These are phyloP conservation scores for Cheirogaleus major DNA, from an alignment of 2,797 vertebrate genomes.

Conservation along the genomic window DNA sequence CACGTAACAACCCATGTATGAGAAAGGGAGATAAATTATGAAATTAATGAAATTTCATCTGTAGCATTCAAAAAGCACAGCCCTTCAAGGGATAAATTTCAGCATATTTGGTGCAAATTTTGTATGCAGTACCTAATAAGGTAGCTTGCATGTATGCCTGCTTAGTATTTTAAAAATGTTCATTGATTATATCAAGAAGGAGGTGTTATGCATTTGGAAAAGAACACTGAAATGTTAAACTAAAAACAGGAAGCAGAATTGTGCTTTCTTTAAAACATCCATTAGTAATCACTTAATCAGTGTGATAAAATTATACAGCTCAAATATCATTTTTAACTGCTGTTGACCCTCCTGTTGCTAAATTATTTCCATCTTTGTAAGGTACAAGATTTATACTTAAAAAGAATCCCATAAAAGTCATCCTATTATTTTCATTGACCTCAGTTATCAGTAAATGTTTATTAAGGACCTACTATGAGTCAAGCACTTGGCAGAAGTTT, in stretches of 20 bases:
- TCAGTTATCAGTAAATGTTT: neutral
- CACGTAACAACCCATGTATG: neutral
- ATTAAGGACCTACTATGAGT: neutral
- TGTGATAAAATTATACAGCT: neutral
- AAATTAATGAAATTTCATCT: neutral
- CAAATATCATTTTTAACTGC: neutral
- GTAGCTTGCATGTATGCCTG: neutral
- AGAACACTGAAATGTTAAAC: neutral
- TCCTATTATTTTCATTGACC: neutral
- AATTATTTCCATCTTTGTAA: slow-evolving; percentile 27
- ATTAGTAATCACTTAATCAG: neutral
- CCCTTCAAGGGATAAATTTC: neutral
- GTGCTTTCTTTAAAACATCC: neutral
- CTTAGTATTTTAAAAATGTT: neutral
- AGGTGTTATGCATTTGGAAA: neutral
- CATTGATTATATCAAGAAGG: neutral
- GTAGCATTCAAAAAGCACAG: neutral
- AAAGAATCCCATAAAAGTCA: slow-evolving; percentile 1
- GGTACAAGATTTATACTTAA: neutral
- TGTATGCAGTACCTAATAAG: neutral
- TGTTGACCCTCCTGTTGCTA: neutral
- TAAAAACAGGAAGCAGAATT: neutral
- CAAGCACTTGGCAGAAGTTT: neutral
- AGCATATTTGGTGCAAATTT: neutral
- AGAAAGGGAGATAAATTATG: neutral